Evolutionary conservation across 1,140 invertebrate genomes (phyloP), one percentile per base, ranked within the genome.

Genomic region (Belonocnema kinseyi): DNA sequence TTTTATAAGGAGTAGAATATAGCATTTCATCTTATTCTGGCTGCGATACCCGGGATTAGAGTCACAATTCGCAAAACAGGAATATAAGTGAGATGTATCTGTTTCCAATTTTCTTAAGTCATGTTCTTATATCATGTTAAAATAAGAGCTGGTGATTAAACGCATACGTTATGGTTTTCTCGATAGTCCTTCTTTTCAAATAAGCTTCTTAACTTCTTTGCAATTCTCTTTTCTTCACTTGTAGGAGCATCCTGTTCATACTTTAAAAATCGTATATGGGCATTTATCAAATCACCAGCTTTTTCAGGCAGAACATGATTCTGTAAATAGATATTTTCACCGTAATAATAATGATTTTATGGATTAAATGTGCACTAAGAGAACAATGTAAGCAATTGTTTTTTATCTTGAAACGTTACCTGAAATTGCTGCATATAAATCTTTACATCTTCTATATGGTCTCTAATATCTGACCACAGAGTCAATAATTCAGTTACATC

Each of bases 221-320:
- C 87, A 61, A 90, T 88, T 73, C 82, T 72, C 83, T 80, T 86
- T 74, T 90, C 88, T 73, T 83, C 82, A 17, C 73, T 46, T 17
- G 78, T 86, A 7, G 73, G 52, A 21, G 85, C 83, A 74, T 77
- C 85, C 73, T 86, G 86, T 4, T 76, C 71, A 77, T 85, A 85
- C 76, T 85, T 84, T 26, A 85, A 80, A 21, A 91, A 84, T 53
- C 85, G 85, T 7, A 79, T 71, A 82, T 88, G 89, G 40, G 90
- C 91, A 66, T 83, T 85, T 10, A 90, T 86, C 66, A 92, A 80
- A 77, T 91, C 88, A 52, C 83, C 87, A 40, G 88, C 81, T 85
- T 91, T 91, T 84, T 92, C 91, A 17, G 91, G 91, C 19, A 92
- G 74, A 72, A 90, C 77, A 58, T 85, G 86, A 76, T 91, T 87